These are phyloP conservation scores for Cairina moschata DNA, from an alignment of 2,113 vertebrate genomes.

Conservation along the genomic window DNA sequence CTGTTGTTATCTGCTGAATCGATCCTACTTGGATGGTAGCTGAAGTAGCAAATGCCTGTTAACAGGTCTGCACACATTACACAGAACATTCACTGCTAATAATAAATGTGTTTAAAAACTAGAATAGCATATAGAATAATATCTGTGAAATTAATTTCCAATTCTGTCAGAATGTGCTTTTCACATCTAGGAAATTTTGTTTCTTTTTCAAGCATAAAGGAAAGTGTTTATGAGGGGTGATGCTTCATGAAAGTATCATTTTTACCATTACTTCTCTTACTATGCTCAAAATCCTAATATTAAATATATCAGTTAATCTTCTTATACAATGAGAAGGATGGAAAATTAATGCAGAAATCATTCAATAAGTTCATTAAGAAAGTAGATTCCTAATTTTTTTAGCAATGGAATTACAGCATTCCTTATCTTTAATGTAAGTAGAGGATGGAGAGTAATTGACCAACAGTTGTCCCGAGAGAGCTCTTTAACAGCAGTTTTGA, in stretches of 20 bases:
- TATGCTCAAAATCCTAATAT: background rate
- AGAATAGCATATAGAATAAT: background rate
- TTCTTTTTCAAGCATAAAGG: background rate
- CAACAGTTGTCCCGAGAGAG: background rate
- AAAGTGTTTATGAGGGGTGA: background rate
- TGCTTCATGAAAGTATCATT: background rate
- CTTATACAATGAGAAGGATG: background rate
- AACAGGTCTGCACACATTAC: background rate
- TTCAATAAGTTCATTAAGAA: background rate
- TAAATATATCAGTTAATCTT: background rate
- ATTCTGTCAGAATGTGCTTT: background rate
- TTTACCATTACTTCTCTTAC: background rate
- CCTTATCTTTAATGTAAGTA: background rate
- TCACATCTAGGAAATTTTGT: background rate
- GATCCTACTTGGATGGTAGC: background rate
- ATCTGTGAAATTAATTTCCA: background rate
- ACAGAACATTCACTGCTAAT: background rate
- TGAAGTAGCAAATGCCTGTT: background rate
- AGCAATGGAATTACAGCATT: background rate
- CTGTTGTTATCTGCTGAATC: background rate
- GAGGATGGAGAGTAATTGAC: background rate
- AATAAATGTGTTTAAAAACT: background rate
- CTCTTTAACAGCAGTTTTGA: background rate
- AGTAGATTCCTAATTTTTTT: background rate
- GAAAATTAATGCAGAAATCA: background rate